Percentiles rank a stretch among this genome's conserved stretches.
Conservation (phyloP, 1,140 invertebrate species). For the Pseudoatta argentina region DNA sequence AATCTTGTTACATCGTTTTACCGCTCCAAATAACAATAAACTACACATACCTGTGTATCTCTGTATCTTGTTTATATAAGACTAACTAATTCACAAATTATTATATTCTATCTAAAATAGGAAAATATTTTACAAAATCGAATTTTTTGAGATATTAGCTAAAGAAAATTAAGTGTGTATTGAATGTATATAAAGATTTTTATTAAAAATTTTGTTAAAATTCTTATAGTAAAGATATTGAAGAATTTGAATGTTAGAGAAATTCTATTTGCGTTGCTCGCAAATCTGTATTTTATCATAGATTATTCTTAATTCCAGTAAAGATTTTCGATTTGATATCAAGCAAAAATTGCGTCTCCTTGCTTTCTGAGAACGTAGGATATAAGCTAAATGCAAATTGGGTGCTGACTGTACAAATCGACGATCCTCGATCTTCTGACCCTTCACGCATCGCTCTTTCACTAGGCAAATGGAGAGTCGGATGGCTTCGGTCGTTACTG, state of each 20-base stretch:
- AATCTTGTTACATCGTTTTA: constrained; percentile 22
- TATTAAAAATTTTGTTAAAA: not conserved
- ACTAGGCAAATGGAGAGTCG: constrained; percentile 52
- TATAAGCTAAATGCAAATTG: constrained; percentile 49
- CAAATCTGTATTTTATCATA: not conserved
- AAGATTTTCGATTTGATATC: not conserved
- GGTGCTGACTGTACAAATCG: constrained; percentile 25
- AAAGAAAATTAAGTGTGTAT: not conserved
- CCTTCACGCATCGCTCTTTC: constrained; percentile 54
- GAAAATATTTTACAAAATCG: not conserved
- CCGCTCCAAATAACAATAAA: constrained; percentile 22
- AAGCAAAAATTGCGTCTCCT: not conserved
- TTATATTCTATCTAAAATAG: not conserved
- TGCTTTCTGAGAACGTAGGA: constrained; percentile 2
- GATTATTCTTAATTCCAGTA: not conserved
- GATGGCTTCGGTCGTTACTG: constrained; percentile 42
- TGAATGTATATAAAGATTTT: not conserved
- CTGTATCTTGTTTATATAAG: not conserved
- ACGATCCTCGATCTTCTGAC: constrained; percentile 43
- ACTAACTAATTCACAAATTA: not conserved
- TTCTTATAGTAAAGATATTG: not conserved
- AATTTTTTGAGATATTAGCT: not conserved
- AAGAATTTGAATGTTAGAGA: not conserved
- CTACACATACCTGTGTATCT: not conserved
- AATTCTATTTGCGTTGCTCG: not conserved